Base-by-base conservation (phyloP, 1,140 invertebrate species). In the Druon quercuslanigerum region DNA sequence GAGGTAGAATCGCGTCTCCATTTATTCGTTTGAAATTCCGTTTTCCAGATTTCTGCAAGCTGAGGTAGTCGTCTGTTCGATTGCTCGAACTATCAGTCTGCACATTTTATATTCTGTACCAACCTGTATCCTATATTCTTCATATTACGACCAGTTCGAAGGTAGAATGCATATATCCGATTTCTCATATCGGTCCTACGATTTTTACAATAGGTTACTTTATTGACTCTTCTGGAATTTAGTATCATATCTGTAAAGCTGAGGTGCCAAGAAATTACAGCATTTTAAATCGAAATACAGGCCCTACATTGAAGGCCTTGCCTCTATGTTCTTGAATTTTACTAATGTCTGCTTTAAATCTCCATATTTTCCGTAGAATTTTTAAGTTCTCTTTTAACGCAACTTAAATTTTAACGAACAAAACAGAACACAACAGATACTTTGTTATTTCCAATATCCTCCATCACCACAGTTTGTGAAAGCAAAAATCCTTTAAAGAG, bases 171-270 rank as follows among this genome's bases (percentile, higher is more conserved):
- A 77, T 76, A 85, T 82, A 82, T 81, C 75, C 74, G 51, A 82
- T 77, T 84, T 80, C 81, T 80, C 81, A 79, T 76, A 78, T 77
- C 71, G 77, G 73, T 84, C 83, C 80, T 83, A 84, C 79, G 81
- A 86, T 86, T 87, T 86, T 84, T 66, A 40, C 60, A 78, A 85
- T 83, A 84, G 78, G 79, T 86, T 84, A 84, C 84, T 76, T 85
- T 82, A 84, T 72, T 20, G 33, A 20, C 17, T 71, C 13, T 66
- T 20, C 25, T 66, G 60, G 16, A 16, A 40, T 66, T 66, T 66
- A 46, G 6, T 66, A 7, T 66, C 60, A 40, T 2, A 66, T 66
- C 25, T 40, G 40, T 66, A 54, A 14, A n/a, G 14, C 33, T 17
- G 7, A 46, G 9, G 6, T 46, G 40, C 40, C 9, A 46, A 11